Base-by-base conservation (phyloP, 2,888 invertebrate species). In the Plemyria rubiginata region DNA sequence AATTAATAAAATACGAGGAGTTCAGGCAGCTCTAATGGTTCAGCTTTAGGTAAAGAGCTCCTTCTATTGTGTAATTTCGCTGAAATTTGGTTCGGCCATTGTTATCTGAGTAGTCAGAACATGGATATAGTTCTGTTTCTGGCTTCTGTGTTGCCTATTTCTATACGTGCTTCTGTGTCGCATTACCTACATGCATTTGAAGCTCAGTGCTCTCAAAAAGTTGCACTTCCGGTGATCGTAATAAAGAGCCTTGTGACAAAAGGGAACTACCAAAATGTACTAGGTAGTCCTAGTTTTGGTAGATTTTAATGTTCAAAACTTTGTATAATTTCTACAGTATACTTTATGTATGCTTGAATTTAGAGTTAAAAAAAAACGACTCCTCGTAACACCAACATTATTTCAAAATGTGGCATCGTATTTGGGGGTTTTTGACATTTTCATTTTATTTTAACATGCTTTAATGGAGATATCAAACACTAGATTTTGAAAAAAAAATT, bases 241-340 rank as follows among this genome's bases (percentile, higher is more conserved):
- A 51, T 51, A 51, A 51, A 51, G 51, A 51, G 16, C 16, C 13
- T 5, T 6, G 38, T 51, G 51, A 51, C 51, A 51, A 51, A 38
- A 51, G 38, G 7, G 11, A 16, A 48, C 46, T 32, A 36, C 5
- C 36, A 50, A 50, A 36, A 36, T 36, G 15, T 15, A 2, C 16
- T 51, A 38, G n/a, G n/a, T n/a, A n/a, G 51, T 38, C 4, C 15
- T 38, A 7, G 16, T 51, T 36, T 50, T 9, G 11, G 50, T 15
- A 9, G 38, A 22, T 48, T 48, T 48, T 38, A 38, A 16, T 51
- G 16, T 12, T 50, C 9, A 15, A 50, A n/a, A 50, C 50, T 50
- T 50, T 50, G 49, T 12, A 28, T 45, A 28, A 28, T 28, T 48
- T 12, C 28, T 12, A 28, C 12, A 45, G 5, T 16, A 16, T 6